Conservation (phyloP, 2,797 vertebrate genomes). For the Ctenosaura bakeri region DNA sequence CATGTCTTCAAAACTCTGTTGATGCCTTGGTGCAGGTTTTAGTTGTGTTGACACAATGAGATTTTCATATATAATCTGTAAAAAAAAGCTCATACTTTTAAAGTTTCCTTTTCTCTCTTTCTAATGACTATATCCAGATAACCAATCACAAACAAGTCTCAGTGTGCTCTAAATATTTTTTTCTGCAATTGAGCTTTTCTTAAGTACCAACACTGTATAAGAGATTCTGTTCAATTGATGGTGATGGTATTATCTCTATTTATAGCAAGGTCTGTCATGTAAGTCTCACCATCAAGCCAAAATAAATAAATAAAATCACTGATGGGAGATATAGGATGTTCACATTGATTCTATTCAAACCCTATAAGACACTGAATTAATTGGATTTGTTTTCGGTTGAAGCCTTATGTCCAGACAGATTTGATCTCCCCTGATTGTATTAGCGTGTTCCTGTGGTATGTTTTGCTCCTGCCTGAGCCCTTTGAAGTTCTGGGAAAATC, state of each 20-base stretch:
- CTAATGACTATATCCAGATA: constrained; percentile 3
- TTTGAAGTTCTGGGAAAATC: constrained; percentile 68
- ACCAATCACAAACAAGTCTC: constrained; percentile 15
- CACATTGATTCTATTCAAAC: not conserved
- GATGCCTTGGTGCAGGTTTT: constrained; percentile 43
- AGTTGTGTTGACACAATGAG: constrained; percentile 51
- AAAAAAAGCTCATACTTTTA: not conserved
- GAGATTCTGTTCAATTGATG: not conserved
- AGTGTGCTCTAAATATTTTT: not conserved
- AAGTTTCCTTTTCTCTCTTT: constrained; percentile 37
- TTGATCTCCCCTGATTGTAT: not conserved
- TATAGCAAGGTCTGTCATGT: not conserved
- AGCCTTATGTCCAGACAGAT: not conserved
- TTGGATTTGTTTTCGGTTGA: not conserved
- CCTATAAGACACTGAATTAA: not conserved
- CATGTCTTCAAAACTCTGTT: constrained; percentile 11
- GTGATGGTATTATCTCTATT: not conserved
- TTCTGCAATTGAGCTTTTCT: not conserved
- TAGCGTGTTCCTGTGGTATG: not conserved
- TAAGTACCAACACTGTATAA: not conserved
- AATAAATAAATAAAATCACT: not conserved
- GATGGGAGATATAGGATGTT: not conserved
- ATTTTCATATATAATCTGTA: not conserved
- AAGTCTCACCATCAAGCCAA: not conserved
- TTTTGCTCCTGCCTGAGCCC: constrained; percentile 28